Conservation (phyloP, 2,113 vertebrate genomes). For the Apaloderma vittatum region DNA sequence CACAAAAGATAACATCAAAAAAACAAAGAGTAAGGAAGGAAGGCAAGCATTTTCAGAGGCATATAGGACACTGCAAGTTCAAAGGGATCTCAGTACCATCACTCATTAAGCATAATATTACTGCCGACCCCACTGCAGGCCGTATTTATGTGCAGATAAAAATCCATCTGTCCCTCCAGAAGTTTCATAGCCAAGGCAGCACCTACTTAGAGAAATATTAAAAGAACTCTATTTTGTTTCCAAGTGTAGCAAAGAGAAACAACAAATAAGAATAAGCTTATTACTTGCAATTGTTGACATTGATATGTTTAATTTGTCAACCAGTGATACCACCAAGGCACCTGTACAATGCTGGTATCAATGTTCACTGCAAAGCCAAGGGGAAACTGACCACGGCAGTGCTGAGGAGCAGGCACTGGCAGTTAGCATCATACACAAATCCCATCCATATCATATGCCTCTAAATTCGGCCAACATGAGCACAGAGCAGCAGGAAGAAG, state of each 20-base stretch:
- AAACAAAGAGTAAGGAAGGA: not conserved
- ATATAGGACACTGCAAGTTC: not conserved
- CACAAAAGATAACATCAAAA: not conserved
- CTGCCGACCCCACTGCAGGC: not conserved
- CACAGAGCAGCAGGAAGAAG: not conserved
- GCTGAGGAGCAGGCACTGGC: not conserved
- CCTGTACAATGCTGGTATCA: not conserved
- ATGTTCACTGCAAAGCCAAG: not conserved
- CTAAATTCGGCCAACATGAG: not conserved
- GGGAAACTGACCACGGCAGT: fast-evolving
- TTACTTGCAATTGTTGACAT: not conserved
- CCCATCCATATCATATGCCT: fast-evolving
- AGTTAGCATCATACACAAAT: not conserved
- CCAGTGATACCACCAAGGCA: not conserved
- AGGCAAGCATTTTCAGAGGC: not conserved
- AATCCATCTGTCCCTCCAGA: not conserved
- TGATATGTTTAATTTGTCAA: not conserved
- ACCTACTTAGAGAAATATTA: not conserved
- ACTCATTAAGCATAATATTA: not conserved
- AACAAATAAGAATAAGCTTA: not conserved
- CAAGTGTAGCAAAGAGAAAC: constrained; percentile 8
- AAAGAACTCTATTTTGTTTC: constrained; percentile 18
- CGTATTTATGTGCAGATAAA: not conserved
- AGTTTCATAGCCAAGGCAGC: not conserved
- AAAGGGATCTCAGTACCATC: not conserved